Base-by-base conservation (phyloP, 2,888 invertebrate genomes). In the Heteromurus nitidus region DNA sequence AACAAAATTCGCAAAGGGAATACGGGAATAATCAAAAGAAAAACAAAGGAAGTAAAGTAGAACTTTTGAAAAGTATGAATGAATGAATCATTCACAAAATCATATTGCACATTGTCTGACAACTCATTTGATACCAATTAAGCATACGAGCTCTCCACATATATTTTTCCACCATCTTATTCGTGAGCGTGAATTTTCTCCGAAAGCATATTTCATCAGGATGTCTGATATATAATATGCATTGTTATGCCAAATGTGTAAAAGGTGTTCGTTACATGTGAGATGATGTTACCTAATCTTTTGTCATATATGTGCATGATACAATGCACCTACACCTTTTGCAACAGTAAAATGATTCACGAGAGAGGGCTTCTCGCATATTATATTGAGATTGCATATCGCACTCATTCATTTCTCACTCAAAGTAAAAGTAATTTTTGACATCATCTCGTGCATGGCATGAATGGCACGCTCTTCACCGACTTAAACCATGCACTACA, bases 401-500 rank as follows among this genome's bases (percentile, higher is more conserved):
- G 11, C 44, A 44, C 13, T 36, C 13, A 36, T 44, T 50, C 20
- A 50, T 31, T 30, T 31, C 36, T 26, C 16, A 26, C n/a, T 64
- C 28, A 36, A 64, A 36, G 64, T 64, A 64, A 64, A 64, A 64
- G 64, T 36, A 16, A 64, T 62, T 24, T 26, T 28, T 20, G 36
- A 64, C 13, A 64, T 20, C 20, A 31, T 36, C 36, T 28, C 11
- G 13, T 36, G 20, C 47, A 47, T 47, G 47, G n/a, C 47, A 20
- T 62, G 18, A 26, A n/a, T 16, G 30, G 20, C 62, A 62, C 62
- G 62, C 30, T 62, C 65, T 24, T 67, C 67, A 47, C 26, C 67
- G 67, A 36, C 31, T 67, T 67, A 67, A 47, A 67, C 67, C 67
- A 47, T 67, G 67, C 47, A 44, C 44, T 44, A 28, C 26, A 67